phyloP scores from a whole-genome alignment of 2,797 vertebrate genomes.

The Anguilla obscura region DNA sequence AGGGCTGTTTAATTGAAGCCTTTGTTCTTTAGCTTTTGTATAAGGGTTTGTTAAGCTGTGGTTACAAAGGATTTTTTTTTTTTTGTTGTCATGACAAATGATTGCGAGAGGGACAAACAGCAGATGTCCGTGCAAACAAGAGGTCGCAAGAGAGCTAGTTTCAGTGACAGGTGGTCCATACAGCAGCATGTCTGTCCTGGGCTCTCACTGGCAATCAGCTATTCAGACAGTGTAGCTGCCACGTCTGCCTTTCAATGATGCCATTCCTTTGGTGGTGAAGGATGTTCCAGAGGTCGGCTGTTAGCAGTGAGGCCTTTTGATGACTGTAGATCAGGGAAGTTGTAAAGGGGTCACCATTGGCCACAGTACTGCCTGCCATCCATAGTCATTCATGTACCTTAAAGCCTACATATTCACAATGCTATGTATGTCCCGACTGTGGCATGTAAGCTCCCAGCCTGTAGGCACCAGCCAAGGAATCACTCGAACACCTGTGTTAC shows the following conservation, averaged over 20 bases:
- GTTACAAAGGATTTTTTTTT: slow-evolving; percentile 22
- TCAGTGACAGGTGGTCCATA: slow-evolving; percentile 31
- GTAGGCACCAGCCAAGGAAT: not conserved
- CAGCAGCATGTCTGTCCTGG: slow-evolving; percentile 24
- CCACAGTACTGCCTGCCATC: not conserved
- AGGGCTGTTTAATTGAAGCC: slow-evolving; percentile 19
- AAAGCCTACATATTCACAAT: not conserved
- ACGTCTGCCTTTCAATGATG: not conserved
- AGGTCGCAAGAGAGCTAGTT: slow-evolving; percentile 14
- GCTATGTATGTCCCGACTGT: not conserved
- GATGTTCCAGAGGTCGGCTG: slow-evolving; percentile 10
- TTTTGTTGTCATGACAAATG: slow-evolving; percentile 30
- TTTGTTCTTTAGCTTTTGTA: slow-evolving; percentile 19
- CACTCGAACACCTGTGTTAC: not conserved
- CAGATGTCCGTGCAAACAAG: slow-evolving; percentile 29
- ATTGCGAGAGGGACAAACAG: slow-evolving; percentile 32
- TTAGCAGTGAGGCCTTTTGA: not conserved
- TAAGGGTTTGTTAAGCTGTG: slow-evolving; percentile 17
- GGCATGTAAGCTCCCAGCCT: not conserved
- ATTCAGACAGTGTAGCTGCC: slow-evolving; percentile 16
- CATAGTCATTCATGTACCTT: not conserved
- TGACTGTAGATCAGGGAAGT: not conserved
- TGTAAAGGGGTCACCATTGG: not conserved
- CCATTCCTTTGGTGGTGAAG: slow-evolving; percentile 8
- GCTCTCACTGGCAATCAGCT: slow-evolving; percentile 29